These are phyloP conservation scores for Lepus oiostolus DNA, from an alignment of 2,797 vertebrate genomes.

Conservation along the genomic window DNA sequence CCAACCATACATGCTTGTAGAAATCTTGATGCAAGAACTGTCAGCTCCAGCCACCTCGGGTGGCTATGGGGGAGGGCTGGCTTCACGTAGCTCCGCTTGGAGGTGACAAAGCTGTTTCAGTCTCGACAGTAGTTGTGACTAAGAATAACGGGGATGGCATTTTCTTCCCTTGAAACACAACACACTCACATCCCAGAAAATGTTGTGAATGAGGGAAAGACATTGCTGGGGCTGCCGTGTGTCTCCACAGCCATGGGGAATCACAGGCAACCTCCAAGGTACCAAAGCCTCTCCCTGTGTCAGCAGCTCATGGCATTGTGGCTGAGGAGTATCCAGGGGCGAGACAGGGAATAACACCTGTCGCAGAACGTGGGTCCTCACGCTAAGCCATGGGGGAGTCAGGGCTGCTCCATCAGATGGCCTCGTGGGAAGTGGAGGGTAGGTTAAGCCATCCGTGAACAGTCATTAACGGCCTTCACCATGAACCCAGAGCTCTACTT, in stretches of 20 bases:
- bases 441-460: neutral
- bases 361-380: neutral
- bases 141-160: conserved; percentile 40
- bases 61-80: too few relatives aligned
- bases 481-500: neutral
- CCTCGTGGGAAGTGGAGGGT: neutral
- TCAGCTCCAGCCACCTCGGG: neutral
- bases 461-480: neutral
- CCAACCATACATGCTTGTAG: neutral
- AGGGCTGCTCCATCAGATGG: neutral
- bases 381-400: neutral
- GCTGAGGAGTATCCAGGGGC: neutral
- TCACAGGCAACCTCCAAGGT: neutral
- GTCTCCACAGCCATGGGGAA: neutral
- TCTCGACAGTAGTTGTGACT: conserved; percentile 5
- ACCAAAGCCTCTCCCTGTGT: neutral
- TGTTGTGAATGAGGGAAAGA: neutral
- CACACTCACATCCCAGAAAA: neutral
- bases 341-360: neutral
- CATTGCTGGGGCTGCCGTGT: neutral
- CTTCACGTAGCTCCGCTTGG: neutral
- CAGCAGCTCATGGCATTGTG: neutral
- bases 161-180: conserved; percentile 60
- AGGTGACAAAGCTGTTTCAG: conserved; percentile 29
- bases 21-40: neutral